A percentile compares a stretch with the other conserved stretches of the same genome.
phyloP scores from a whole-genome alignment of 2,888 invertebrate genomes.

The Zaprionus obscuricornis region DNA sequence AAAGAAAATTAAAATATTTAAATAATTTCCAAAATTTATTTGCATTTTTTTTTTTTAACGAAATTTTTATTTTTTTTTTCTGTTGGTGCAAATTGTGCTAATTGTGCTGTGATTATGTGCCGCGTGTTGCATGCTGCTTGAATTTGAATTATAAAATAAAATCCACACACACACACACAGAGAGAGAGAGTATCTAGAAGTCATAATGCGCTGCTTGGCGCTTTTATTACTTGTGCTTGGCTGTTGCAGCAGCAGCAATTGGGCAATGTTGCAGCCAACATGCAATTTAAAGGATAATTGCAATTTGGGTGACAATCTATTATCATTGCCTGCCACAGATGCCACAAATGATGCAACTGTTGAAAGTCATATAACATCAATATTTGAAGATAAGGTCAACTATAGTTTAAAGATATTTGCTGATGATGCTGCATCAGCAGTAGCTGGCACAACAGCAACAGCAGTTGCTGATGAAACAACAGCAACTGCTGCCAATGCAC shows the following conservation, averaged over 20 bases:
- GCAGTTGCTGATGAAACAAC: conserved; percentile 31
- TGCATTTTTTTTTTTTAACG: no score
- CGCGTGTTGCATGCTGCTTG: neutral
- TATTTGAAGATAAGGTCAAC: conserved; percentile 82
- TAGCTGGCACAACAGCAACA: conserved; percentile 18
- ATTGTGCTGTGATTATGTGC: no score
- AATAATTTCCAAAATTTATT: no score
- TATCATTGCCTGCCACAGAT: conserved; percentile 54
- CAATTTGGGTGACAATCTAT: conserved; percentile 75
- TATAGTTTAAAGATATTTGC: conserved; percentile 80
- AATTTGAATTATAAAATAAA: conserved; percentile 1
- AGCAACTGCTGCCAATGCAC: no score
- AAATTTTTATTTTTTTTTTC: no score
- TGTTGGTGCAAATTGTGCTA: no score
- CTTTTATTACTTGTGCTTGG: conserved; percentile 16
- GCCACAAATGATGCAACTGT: conserved; percentile 64
- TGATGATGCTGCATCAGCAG: conserved; percentile 73
- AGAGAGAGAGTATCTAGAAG: no score
- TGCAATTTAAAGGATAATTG: conserved; percentile 81
- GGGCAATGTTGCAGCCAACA: conserved; percentile 67
- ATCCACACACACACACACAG: no score
- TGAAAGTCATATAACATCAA: conserved; percentile 79
- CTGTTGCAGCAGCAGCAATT: conserved; percentile 5
- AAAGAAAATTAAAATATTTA: no score
- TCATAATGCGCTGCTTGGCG: neutral